Base-by-base conservation (phyloP, 2,113 vertebrate species). In the Nesoenas mayeri region DNA sequence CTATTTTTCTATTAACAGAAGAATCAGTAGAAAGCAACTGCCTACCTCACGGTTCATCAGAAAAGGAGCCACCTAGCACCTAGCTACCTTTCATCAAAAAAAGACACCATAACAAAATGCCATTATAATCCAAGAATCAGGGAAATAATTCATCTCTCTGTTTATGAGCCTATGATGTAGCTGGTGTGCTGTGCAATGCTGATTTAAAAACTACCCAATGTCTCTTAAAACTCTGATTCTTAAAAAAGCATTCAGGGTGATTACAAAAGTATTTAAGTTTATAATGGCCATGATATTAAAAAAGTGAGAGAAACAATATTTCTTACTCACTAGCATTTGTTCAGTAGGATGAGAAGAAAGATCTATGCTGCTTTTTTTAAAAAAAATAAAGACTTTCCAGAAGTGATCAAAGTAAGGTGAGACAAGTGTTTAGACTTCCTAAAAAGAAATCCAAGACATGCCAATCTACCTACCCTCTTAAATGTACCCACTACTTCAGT, bases 1-100 rank as follows among this genome's bases (percentile, higher is more conserved):
- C 57, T 94, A 56, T 92, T 96, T 96, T 93, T 92, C 92, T 80
- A 48, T 75, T 85, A 94, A 93, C 88, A 94, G 75, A 96, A 93
- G 73, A 92, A 95, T 93, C 88, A 96, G 95, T 86, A 85, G 78
- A 91, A 92, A 91, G 38, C 89, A 97, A 86, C 58, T 85, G 50
- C 58, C 44, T 95, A 24, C 32, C 81, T 79, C 75, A 72, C 14
- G 72, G 34, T 67, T 84, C 79, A 80, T 80, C 79, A 95, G 51
- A 56, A 95, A 71, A 93, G 85, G 40, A 75, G 91, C 61, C 57
- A 80, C 25, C 69, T 40, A 67, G 34, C 57, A 80, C 25, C 69
- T 40, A 72, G 34, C 40, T 80, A 95, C 47, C 70, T 79, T 80
- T 92, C 70, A 91, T 85, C 75, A 91, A 88, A 96, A 89, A 93